phyloP scores from a whole-genome alignment of 2,888 invertebrate species.

The Apamea anceps region DNA sequence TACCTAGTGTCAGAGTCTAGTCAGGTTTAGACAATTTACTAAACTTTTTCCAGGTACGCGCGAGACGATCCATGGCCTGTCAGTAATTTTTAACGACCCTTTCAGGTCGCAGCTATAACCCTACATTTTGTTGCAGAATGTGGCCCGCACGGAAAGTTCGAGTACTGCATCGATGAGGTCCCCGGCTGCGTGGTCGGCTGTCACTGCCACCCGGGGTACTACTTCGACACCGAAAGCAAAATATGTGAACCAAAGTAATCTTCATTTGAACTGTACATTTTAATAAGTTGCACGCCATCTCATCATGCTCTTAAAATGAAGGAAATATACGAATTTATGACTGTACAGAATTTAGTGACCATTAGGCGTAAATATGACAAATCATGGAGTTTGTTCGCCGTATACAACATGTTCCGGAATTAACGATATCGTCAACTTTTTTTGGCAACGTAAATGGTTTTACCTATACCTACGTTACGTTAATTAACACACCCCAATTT shows the following conservation, averaged over 20 bases:
- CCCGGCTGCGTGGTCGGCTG: slow-evolving; percentile 87
- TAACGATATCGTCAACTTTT: not conserved
- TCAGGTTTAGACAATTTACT: not conserved
- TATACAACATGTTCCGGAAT: not conserved
- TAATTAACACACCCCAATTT: not conserved
- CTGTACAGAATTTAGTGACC: not conserved
- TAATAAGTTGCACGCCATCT: not conserved
- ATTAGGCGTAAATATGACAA: too few species aligned
- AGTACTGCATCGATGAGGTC: slow-evolving; percentile 84
- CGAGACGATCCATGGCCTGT: not conserved
- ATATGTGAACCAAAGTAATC: slow-evolving; percentile 86
- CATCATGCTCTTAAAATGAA: not conserved
- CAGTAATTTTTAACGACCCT: not conserved
- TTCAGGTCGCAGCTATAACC: not conserved
- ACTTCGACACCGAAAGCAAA: slow-evolving; percentile 86
- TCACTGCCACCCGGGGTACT: slow-evolving; percentile 87
- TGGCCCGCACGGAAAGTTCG: slow-evolving; percentile 84
- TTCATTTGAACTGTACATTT: not conserved
- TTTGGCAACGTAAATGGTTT: not conserved
- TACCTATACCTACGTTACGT: not conserved
- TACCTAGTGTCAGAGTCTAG: not conserved
- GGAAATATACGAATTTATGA: not conserved
- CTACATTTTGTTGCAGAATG: slow-evolving; percentile 77
- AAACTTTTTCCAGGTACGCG: not conserved
- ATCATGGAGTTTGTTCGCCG: not conserved